These are phyloP conservation scores for Manis javanica DNA, from an alignment of 2,797 vertebrate genomes.

Conservation along the genomic window DNA sequence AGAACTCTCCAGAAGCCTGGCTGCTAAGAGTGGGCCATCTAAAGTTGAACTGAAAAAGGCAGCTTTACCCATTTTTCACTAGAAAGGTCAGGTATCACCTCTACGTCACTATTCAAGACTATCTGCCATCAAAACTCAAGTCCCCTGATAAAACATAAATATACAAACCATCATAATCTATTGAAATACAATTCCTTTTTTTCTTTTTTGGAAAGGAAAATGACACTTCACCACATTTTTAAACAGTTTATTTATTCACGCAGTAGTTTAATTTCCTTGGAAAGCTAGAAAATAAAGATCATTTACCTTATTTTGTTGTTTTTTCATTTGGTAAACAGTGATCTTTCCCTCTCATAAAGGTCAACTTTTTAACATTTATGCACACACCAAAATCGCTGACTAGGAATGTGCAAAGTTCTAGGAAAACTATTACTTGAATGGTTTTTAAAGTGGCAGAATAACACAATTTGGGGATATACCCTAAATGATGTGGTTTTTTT, in stretches of 20 bases:
- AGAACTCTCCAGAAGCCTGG: neutral
- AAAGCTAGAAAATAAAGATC: slow-evolving; percentile 81
- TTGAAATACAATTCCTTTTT: neutral
- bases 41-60: neutral
- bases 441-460: slow-evolving; percentile 63
- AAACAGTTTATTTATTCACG: slow-evolving; percentile 82
- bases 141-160: neutral
- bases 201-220: slow-evolving; percentile 77
- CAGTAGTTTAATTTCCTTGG: slow-evolving; percentile 75
- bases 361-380: slow-evolving; percentile 60
- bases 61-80: neutral
- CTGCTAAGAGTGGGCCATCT: neutral
- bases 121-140: neutral
- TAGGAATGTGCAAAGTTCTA: slow-evolving; percentile 76
- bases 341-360: slow-evolving; percentile 45
- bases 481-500: slow-evolving; percentile 44
- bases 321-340: slow-evolving; percentile 69
- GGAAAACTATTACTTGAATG: slow-evolving; percentile 45
- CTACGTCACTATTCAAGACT: neutral
- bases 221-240: slow-evolving; percentile 77
- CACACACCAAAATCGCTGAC: slow-evolving; percentile 61
- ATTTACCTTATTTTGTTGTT: slow-evolving; percentile 74
- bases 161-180: neutral
- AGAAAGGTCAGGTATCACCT: neutral
- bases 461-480: slow-evolving; percentile 58